Conservation (phyloP, 2,113 vertebrate genomes). For the Oriolus oriolus region DNA sequence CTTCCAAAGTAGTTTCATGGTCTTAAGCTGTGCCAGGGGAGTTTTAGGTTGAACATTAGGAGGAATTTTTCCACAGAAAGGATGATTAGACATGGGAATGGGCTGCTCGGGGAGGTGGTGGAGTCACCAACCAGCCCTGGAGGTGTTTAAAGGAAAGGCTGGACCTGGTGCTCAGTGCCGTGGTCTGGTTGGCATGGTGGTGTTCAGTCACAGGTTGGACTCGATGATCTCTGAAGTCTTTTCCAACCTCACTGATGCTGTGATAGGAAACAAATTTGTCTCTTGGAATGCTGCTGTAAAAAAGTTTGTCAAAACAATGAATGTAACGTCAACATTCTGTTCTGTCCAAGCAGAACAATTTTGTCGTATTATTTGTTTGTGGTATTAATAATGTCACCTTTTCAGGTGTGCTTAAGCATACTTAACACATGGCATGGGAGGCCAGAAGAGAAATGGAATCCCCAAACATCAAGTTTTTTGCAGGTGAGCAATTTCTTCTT, state of each 20-base stretch:
- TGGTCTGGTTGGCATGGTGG: background rate
- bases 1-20: background rate
- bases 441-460: conserved; percentile 99
- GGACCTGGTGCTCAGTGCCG: background rate
- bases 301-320: background rate
- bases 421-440: conserved; percentile 98
- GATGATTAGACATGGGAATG: background rate
- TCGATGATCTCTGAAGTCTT: background rate
- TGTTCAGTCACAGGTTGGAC: background rate
- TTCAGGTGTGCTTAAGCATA: conserved; percentile 98
- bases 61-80: background rate
- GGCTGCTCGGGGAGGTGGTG: background rate
- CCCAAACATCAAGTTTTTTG: conserved; percentile 98
- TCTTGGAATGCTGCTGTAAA: background rate
- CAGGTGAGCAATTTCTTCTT: conserved; percentile 81
- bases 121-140: background rate
- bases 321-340: background rate
- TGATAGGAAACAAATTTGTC: background rate
- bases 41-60: background rate
- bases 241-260: background rate
- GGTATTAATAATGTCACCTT: background rate
- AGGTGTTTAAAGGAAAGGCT: background rate
- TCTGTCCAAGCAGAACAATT: background rate
- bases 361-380: background rate
- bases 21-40: background rate